Evolutionary conservation across 2,888 invertebrate genomes (phyloP), one percentile per base, ranked within the genome.

Genomic region (Cylindroiulus punctatus): DNA sequence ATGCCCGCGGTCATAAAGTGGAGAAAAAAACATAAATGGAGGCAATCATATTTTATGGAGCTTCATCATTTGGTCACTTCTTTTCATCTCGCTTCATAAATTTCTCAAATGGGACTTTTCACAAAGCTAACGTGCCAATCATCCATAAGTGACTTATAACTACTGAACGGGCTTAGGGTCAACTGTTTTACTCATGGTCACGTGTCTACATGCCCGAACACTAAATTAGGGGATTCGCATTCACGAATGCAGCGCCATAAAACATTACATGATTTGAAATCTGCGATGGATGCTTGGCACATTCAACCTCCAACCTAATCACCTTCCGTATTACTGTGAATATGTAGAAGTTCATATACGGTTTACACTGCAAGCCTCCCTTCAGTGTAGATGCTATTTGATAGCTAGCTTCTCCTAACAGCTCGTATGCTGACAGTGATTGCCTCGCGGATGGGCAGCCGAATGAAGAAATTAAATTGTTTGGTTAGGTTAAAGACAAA

Each of bases 61-160:
- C 76, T 76, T 76, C 76, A 76, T 76, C 76, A 76, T 76, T 76
- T 76, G 76, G 76, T 76, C 76, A 76, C 76, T 76, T 76, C 76
- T 76, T 76, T 76, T 76, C 76, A 76, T 76, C 76, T 76, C 76
- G 30, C 76, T 76, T 76, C 76, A 76, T 76, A 76, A 76, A 76
- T 76, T 76, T 30, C 76, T 76, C 76, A 76, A 76, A 76, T 76
- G 76, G 76, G 76, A 30, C 76, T 30, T 76, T 26, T 30, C 76
- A 30, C 30, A 76, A 76, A 76, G 30, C 76, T 76, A 76, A 76
- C 30, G 76, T 76, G 76, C 76, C 76, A 76, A 76, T 76, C 76
- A 76, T 76, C 76, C 30, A 76, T 76, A 76, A 76, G 76, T 30
- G 30, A 76, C 76, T 76, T 76, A 12, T 76, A 76, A 76, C 26